phyloP scores from a whole-genome alignment of 2,888 invertebrate species.

The Osmoderma eremita region DNA sequence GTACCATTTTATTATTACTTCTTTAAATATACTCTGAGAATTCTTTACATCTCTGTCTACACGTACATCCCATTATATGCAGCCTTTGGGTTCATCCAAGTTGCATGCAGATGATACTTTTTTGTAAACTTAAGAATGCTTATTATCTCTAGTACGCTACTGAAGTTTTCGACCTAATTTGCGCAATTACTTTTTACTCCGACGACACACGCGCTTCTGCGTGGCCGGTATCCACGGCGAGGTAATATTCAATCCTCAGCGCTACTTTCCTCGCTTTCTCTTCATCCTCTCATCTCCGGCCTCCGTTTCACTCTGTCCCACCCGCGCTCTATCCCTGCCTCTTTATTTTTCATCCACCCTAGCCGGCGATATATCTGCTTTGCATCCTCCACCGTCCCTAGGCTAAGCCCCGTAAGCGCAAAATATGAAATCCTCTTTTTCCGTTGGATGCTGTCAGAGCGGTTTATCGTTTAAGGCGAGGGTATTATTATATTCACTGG shows the following conservation, averaged over 20 bases:
- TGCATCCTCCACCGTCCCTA: constrained; percentile 47
- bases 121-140: too few species aligned
- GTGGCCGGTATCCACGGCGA: background rate
- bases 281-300: background rate
- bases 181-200: constrained; percentile 20
- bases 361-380: constrained; percentile 49
- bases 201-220: background rate
- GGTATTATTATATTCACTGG: constrained; percentile 44
- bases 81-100: too few species aligned
- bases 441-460: constrained; percentile 41
- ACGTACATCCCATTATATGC: too few species aligned
- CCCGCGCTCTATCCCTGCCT: constrained; percentile 3
- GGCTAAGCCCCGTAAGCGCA: constrained; percentile 51
- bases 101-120: too few species aligned
- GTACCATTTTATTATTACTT: too few species aligned
- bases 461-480: constrained; percentile 48
- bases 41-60: too few species aligned
- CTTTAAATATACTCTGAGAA: too few species aligned
- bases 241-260: background rate
- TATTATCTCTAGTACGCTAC: too few species aligned
- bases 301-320: background rate
- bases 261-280: constrained; percentile 20
- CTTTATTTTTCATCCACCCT: constrained; percentile 43
- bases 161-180: constrained; percentile 17
- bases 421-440: constrained; percentile 55